phyloP scores from a whole-genome alignment of 35 echinoderm and acorn worm genomes.

The Patiria miniata region DNA sequence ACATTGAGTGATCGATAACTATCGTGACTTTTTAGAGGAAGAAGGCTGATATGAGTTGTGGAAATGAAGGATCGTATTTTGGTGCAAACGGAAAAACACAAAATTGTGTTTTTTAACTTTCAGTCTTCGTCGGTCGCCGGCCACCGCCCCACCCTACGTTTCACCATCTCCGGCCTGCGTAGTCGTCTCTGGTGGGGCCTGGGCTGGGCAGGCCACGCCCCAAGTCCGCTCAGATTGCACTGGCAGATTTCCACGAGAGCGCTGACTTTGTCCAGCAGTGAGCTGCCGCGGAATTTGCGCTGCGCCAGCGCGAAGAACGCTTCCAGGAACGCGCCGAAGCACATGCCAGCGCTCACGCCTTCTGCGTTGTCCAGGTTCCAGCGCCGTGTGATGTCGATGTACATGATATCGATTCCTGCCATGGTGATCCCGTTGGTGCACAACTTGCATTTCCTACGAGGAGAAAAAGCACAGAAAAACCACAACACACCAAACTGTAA shows the following conservation, averaged over 20 bases:
- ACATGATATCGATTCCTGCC: conserved; percentile 74
- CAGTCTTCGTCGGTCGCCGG: not conserved
- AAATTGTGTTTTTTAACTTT: too few species aligned
- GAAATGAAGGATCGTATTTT: too few species aligned
- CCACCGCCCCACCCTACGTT: not conserved
- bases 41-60: too few species aligned
- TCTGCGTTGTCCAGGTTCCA: conserved; percentile 61
- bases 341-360: conserved; percentile 58
- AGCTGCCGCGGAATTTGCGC: conserved; percentile 59
- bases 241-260: conserved; percentile 72
- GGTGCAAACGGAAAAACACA: too few species aligned
- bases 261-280: conserved; percentile 45
- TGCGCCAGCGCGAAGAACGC: conserved; percentile 70
- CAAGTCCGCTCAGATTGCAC: conserved; percentile 39
- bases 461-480: conserved; percentile 19
- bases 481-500: not conserved
- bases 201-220: conserved; percentile 29
- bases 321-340: conserved; percentile 80
- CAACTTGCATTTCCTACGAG: conserved; percentile 66
- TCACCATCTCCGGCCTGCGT: conserved; percentile 40
- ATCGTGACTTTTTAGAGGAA: too few species aligned
- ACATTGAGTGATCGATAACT: too few species aligned
- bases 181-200: conserved; percentile 23
- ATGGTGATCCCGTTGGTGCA: conserved; percentile 62
- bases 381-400: conserved; percentile 79